phyloP scores from a whole-genome alignment of 2,113 vertebrate species.

The Amphiprion percula region DNA sequence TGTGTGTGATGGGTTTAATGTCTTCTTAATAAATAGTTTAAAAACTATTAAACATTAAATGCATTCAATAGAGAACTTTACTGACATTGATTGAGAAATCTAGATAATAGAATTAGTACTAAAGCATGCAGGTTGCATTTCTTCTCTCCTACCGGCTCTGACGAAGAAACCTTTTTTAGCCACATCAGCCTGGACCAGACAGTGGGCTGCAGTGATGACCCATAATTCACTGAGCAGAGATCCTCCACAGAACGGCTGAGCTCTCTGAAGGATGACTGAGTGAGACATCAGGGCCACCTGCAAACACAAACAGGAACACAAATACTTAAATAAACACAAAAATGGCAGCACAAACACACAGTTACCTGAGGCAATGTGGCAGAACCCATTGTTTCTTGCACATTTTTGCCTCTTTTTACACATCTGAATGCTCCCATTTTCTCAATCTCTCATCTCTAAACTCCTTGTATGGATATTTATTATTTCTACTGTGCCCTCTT shows the following conservation, averaged over 20 bases:
- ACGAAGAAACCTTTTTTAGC: slow-evolving; percentile 75
- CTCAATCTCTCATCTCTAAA: no score
- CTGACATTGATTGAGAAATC: no score
- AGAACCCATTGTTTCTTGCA: neutral
- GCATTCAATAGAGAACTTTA: no score
- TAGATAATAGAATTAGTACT: neutral
- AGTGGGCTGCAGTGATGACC: slow-evolving; percentile 95
- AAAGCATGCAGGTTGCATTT: neutral
- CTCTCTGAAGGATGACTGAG: neutral
- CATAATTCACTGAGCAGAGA: slow-evolving; percentile 91
- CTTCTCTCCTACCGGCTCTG: slow-evolving; percentile 75
- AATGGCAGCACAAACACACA: neutral
- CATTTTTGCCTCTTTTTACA: no score
- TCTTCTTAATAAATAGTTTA: no score
- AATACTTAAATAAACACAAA: neutral
- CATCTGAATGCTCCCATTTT: no score
- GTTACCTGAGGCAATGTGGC: neutral
- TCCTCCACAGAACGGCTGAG: slow-evolving; percentile 87
- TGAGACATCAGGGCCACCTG: slow-evolving; percentile 86
- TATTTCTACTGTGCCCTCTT: no score
- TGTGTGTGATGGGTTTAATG: no score
- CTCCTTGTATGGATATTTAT: no score
- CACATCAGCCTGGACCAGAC: slow-evolving; percentile 62
- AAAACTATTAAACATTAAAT: neutral
- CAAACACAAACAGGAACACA: slow-evolving; percentile 40